Percentiles rank a stretch among this genome's conserved stretches.
phyloP scores from a whole-genome alignment of 2,888 invertebrate genomes.

The Melieria picta region DNA sequence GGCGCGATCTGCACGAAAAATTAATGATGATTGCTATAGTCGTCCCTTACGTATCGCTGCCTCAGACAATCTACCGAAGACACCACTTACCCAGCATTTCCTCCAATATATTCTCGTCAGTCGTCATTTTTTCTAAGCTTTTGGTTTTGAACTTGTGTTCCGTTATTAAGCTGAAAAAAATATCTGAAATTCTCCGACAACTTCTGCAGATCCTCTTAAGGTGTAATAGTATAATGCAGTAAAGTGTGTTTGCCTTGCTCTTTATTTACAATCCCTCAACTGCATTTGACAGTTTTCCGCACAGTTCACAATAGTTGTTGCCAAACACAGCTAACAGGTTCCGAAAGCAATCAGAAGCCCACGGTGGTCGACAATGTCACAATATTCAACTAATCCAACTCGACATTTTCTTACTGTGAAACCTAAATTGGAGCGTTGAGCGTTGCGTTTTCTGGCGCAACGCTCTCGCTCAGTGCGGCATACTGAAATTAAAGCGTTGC shows the following conservation, averaged over 20 bases:
- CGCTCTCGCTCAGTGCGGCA: too few relatives aligned
- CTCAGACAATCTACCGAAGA: neutral
- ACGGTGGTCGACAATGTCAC: too few relatives aligned
- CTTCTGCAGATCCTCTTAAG: neutral
- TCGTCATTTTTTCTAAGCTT: conserved; percentile 50
- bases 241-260: neutral
- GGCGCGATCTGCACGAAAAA: conserved; percentile 74
- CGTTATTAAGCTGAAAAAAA: neutral
- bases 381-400: too few relatives aligned
- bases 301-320: too few relatives aligned
- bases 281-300: too few relatives aligned
- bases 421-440: too few relatives aligned
- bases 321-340: too few relatives aligned
- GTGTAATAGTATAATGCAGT: too few relatives aligned
- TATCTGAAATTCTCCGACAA: neutral
- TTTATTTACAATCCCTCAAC: neutral
- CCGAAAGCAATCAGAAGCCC: too few relatives aligned
- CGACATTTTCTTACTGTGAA: too few relatives aligned
- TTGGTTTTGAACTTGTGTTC: neutral
- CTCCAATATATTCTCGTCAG: conserved; percentile 58
- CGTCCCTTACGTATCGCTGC: neutral
- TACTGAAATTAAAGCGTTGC: too few relatives aligned
- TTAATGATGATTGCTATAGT: conserved; percentile 19
- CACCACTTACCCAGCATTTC: conserved; percentile 60
- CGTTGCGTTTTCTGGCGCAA: too few relatives aligned